phyloP scores from a whole-genome alignment of 2,113 vertebrate genomes.

The Cinclus cinclus region DNA sequence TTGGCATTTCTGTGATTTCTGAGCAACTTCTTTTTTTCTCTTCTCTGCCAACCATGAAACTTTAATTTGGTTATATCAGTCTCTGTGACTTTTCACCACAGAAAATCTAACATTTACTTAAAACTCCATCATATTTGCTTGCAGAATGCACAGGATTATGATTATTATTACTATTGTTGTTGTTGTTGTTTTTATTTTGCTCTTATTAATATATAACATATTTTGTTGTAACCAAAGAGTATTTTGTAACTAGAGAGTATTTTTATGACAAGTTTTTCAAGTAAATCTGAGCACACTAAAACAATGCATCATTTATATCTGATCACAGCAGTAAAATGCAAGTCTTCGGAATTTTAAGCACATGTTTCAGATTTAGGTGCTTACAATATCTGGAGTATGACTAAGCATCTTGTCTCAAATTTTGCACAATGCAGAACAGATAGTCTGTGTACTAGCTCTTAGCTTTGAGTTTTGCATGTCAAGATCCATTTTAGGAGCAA shows the following conservation, averaged over 20 bases:
- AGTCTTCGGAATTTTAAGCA: conserved; percentile 68
- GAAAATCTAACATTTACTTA: not conserved
- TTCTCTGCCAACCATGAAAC: not conserved
- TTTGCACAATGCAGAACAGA: conserved; percentile 40
- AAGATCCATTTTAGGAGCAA: conserved; percentile 2
- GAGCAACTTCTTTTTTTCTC: not conserved
- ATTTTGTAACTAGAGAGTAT: not conserved
- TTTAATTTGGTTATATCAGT: not conserved
- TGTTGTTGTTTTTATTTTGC: not conserved
- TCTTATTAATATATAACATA: not conserved
- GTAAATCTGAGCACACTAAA: conserved; percentile 5
- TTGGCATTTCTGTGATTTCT: not conserved
- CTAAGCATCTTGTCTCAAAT: conserved; percentile 66
- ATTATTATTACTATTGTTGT: not conserved
- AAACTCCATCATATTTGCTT: not conserved
- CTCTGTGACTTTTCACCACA: not conserved
- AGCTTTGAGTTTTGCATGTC: not conserved
- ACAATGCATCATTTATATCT: conserved; percentile 61
- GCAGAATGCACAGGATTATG: not conserved
- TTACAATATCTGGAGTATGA: conserved; percentile 63
- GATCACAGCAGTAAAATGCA: conserved; percentile 39
- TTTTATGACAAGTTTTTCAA: conserved; percentile 3
- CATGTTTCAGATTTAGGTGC: conserved; percentile 62
- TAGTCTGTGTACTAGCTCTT: not conserved
- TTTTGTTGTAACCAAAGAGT: not conserved